Evolutionary conservation across 2,797 vertebrate genomes (phyloP), one percentile per base, ranked within the genome.

Genomic region (Numenius phaeopus): DNA sequence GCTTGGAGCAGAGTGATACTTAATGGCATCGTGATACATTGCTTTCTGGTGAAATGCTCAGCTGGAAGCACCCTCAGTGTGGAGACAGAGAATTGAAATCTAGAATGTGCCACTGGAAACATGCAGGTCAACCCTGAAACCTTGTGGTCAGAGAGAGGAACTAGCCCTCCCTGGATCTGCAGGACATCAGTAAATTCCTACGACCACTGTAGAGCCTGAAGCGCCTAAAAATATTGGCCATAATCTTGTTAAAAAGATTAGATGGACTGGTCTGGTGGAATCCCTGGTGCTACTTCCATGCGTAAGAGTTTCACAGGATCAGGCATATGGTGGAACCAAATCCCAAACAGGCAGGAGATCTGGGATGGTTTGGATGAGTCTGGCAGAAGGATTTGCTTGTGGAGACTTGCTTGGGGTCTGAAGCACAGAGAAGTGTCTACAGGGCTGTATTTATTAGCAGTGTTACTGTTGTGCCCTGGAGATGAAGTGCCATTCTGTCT

Each of bases 221-320:
- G 9, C 8, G 75, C 27, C 1, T n/a, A 46, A 29, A 87, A 72
- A 39, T 13, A 16, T 0, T 5, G 4, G 13, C 10, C 10, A 8
- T 47, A 39, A 78, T 55, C 0, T 3, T 37, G 7, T 75, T 17
- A 44, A 71, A 61, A 67, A 42, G 3, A 57, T 66, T n/a, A 72
- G 9, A 23, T 40, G 29, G 77, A 15, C 34, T 3, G 2, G 20
- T 46, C 22, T 65, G 39, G 4, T 72, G 40, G 71, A 84, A 87
- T 83, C 42, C 8, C 24, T 91, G 46, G 16, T 50, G 22, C 24
- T 85, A 8, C 32, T 87, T 82, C 42, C 6, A 54, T 5, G 4
- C 26, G 2, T n/a, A 19, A 37, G 34, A n/a, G 8, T 62, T 80
- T 73, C 34, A 19, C 20, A 32, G 37, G 21, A 77, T 24, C 15